A percentile compares a stretch with the other conserved stretches of the same genome.
These are phyloP conservation scores for Pitta sordida DNA, from an alignment of 2,113 vertebrate species.

Conservation along the genomic window DNA sequence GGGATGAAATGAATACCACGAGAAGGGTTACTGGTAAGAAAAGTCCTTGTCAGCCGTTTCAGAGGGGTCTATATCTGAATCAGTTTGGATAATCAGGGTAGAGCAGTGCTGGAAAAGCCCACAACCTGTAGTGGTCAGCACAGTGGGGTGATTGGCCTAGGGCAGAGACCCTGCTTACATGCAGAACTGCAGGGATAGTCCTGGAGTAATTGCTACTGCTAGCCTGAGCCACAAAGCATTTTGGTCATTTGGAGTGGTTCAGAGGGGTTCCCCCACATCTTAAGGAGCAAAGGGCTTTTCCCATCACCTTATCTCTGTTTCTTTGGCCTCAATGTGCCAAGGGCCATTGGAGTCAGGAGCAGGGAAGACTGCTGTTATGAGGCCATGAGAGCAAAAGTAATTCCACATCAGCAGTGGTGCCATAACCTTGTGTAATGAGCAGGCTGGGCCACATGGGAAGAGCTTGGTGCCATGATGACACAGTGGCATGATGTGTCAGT, in stretches of 20 bases:
- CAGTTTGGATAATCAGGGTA: background rate
- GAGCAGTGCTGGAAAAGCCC: background rate
- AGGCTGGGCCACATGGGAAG: background rate
- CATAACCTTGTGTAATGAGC: rapidly evolving
- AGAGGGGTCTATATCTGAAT: background rate
- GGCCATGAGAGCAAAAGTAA: background rate
- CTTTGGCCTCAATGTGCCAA: background rate
- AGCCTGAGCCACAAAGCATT: background rate
- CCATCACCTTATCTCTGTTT: rapidly evolving
- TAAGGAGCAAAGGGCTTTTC: background rate
- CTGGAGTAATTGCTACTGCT: background rate
- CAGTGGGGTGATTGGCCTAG: background rate
- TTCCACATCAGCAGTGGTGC: background rate
- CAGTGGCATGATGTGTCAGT: background rate
- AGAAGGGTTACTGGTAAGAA: background rate
- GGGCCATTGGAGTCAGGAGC: background rate
- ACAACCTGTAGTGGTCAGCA: rapidly evolving
- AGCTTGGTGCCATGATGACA: background rate
- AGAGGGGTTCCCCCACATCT: background rate
- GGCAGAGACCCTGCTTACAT: background rate
- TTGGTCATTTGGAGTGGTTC: background rate
- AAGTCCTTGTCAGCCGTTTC: background rate
- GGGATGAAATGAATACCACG: background rate
- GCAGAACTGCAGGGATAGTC: background rate
- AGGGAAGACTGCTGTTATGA: background rate